Base-by-base conservation (phyloP, 2,797 vertebrate genomes). In the Psittacula echo region DNA sequence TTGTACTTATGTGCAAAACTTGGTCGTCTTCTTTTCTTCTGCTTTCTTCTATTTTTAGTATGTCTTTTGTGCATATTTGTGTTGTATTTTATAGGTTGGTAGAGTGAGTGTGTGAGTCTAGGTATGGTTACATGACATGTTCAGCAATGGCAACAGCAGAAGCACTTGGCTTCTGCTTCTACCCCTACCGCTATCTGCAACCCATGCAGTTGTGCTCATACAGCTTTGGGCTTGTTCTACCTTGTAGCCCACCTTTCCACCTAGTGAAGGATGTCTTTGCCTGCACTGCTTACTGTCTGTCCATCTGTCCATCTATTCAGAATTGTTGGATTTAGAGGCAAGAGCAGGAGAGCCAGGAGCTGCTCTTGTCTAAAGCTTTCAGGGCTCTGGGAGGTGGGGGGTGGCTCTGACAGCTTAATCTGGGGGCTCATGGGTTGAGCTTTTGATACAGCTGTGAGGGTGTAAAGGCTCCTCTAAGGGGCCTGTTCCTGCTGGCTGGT, bases 141-240 rank as follows among this genome's bases (percentile, higher is more conserved):
- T 92, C 48, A 81, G 44, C 51, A 45, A 2, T 39, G 42, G 26
- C 54, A 83, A n/a, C 13, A 2, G 79, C 48, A 83, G 39, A 10
- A 62, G 47, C 41, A 16, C 21, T 87, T 45, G 44, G 27, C 42
- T 78, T 10, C 29, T 50, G 48, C 24, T 68, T 90, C 72, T 41
- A 61, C 44, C 5, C 26, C 10, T 0, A 0, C 47, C 83, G 64
- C 44, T 21, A 1, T 15, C 71, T 61, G 54, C 44, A 62, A 2
- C 23, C 54, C 19, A 0, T 64, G 47, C n/a, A 24, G 16, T 37
- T 87, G 72, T 42, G 50, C 48, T 48, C 26, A 16, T 75, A 19
- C 22, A 44, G 62, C 30, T 42, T 39, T 65, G 67, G 41, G 53
- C 64, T 75, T 47, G 64, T 77, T 70, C 51, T 58, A 1, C 64